Conservation (phyloP, 2,113 vertebrate species). For the Himantopus leucocephalus region DNA sequence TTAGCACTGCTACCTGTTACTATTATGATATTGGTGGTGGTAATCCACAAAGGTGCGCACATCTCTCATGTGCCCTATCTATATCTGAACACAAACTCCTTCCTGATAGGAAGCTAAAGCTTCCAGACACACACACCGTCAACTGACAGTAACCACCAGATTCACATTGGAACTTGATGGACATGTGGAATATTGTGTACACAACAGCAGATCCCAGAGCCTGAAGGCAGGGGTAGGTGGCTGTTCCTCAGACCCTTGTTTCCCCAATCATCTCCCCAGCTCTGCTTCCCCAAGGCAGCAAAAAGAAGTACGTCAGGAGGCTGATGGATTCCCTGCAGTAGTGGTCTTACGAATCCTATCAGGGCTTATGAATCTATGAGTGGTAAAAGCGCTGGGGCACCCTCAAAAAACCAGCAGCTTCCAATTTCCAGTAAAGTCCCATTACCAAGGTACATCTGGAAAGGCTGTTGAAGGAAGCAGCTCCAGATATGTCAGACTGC, state of each 20-base stretch:
- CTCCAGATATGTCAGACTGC: background rate
- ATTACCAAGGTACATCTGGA: constrained; percentile 10
- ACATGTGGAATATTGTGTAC: background rate
- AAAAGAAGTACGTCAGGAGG: background rate
- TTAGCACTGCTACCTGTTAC: background rate
- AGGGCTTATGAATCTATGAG: background rate
- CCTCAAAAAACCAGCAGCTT: background rate
- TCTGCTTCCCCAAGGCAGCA: background rate
- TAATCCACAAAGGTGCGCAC: background rate
- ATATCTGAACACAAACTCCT: background rate
- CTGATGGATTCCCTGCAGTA: background rate
- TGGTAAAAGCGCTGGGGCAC: background rate
- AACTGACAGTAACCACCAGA: background rate
- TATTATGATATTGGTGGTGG: background rate
- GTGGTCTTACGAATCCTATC: background rate
- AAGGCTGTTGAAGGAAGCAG: background rate
- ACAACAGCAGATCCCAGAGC: background rate
- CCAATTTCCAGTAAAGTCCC: background rate
- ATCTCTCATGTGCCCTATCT: background rate
- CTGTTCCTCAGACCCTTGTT: accelerated
- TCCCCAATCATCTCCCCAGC: background rate
- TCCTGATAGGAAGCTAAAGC: background rate
- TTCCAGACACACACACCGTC: background rate
- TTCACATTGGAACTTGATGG: background rate
- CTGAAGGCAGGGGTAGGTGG: background rate